These are phyloP conservation scores for Drosophila borborema DNA, from an alignment of 2,888 invertebrate genomes.

Conservation along the genomic window DNA sequence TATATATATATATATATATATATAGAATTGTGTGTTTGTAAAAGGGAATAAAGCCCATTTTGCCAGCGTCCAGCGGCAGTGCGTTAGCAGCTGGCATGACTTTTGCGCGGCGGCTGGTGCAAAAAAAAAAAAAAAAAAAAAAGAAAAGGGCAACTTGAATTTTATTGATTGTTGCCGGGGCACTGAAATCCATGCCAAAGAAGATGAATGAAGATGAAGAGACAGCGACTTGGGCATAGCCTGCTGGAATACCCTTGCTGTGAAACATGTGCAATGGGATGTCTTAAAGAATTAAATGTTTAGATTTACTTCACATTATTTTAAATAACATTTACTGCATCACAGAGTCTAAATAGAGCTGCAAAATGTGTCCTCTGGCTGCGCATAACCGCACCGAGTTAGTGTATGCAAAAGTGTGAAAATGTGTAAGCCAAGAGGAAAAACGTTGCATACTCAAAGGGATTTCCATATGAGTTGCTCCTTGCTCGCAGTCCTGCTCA, in stretches of 20 bases:
- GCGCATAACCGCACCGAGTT: neutral
- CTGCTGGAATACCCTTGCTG: slow-evolving; percentile 22
- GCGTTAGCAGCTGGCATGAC: slow-evolving; percentile 69
- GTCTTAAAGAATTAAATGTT: neutral
- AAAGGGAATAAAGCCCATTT: neutral
- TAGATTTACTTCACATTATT: too few relatives aligned
- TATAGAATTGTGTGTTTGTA: neutral
- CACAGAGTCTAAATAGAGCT: neutral
- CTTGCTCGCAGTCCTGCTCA: slow-evolving; percentile 14
- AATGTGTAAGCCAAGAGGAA: slow-evolving; percentile 44
- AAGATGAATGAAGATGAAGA: slow-evolving; percentile 82
- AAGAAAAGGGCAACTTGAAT: slow-evolving; percentile 75
- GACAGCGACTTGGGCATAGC: neutral
- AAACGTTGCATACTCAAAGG: slow-evolving; percentile 59
- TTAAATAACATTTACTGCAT: neutral
- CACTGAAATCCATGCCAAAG: slow-evolving; percentile 63
- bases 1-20: slow-evolving; percentile 9
- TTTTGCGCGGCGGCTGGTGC: slow-evolving; percentile 56
- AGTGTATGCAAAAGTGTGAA: slow-evolving; percentile 51
- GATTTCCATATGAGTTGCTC: slow-evolving; percentile 74
- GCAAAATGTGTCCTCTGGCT: neutral
- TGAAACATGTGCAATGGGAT: neutral
- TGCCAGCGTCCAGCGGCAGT: slow-evolving; percentile 8
- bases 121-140: slow-evolving; percentile 35
- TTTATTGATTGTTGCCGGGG: slow-evolving; percentile 73